These are phyloP conservation scores for Acanthiza pusilla DNA, from an alignment of 2,797 vertebrate genomes.

Conservation along the genomic window DNA sequence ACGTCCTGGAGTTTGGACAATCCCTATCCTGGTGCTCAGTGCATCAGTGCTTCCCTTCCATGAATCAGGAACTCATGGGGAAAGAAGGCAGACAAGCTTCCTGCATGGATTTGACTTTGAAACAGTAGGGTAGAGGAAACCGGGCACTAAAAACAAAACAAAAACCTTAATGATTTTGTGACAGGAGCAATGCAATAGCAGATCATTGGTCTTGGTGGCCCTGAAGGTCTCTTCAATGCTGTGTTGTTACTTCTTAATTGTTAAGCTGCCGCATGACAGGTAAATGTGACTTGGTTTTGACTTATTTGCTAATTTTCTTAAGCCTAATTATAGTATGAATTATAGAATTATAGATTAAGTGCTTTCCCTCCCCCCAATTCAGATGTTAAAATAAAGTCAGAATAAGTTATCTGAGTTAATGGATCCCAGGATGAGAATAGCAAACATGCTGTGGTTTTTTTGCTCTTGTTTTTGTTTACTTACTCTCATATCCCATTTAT, in stretches of 20 bases:
- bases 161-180: not conserved
- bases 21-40: not conserved
- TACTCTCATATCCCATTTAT: not conserved
- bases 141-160: not conserved
- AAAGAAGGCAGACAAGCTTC: not conserved
- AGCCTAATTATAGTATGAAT: not conserved
- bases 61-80: rapidly evolving
- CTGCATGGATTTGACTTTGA: not conserved
- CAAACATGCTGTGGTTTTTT: not conserved
- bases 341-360: not conserved
- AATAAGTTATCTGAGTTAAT: not conserved
- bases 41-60: not conserved
- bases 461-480: not conserved
- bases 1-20: not conserved
- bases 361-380: rapidly evolving
- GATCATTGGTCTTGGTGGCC: not conserved
- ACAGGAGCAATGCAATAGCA: not conserved
- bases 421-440: not conserved
- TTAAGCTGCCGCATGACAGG: not conserved
- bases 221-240: not conserved
- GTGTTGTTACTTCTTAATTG: not conserved
- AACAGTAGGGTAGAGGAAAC: not conserved
- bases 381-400: not conserved
- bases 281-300: not conserved
- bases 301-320: not conserved